These are phyloP conservation scores for Nanger granti DNA, from an alignment of 2,113 vertebrate genomes.

Conservation along the genomic window DNA sequence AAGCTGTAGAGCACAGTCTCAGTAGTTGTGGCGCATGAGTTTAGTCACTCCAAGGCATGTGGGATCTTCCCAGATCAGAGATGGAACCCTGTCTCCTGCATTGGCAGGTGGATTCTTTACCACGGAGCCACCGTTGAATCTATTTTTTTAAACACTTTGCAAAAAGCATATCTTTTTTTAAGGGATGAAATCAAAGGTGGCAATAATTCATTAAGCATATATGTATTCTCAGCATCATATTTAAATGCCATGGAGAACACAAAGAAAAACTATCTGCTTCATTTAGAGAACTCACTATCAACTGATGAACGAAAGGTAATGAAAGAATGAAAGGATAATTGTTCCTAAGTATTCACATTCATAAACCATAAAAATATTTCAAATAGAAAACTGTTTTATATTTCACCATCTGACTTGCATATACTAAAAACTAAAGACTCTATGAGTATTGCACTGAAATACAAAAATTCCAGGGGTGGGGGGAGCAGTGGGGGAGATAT, in stretches of 20 bases:
- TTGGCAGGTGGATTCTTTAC: background rate
- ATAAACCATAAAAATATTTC: background rate
- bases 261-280: background rate
- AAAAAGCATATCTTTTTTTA: background rate
- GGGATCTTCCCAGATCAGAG: background rate
- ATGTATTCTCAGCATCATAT: background rate
- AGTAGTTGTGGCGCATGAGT: background rate
- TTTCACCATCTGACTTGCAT: background rate
- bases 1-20: background rate
- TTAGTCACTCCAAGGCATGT: background rate
- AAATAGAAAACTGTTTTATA: background rate
- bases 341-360: background rate
- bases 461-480: background rate
- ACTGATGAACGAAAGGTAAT: background rate
- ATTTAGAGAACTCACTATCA: background rate
- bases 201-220: background rate
- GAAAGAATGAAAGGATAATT: background rate
- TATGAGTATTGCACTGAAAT: background rate
- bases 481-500: fast-evolving
- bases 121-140: background rate
- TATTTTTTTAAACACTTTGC: background rate
- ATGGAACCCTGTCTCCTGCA: background rate
- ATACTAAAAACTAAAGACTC: background rate
- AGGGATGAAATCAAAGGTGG: background rate
- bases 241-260: background rate